Conservation (phyloP, 2,113 vertebrate species). For the Girardinichthys multiradiatus region DNA sequence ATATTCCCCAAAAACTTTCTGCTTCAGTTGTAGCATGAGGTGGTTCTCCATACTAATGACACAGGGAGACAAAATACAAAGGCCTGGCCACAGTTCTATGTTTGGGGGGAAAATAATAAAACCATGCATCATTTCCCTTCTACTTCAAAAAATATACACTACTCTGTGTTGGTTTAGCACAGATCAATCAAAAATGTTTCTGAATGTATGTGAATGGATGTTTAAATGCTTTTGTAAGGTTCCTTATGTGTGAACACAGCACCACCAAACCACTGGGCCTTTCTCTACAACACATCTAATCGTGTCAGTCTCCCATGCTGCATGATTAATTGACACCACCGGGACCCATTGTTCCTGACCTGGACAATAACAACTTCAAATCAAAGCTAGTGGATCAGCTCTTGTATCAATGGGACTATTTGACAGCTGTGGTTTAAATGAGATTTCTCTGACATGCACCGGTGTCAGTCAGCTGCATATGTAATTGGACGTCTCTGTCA, state of each 20-base stretch:
- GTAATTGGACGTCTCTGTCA: slow-evolving; percentile 71
- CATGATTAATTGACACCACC: slow-evolving; percentile 46
- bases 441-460: slow-evolving; percentile 46
- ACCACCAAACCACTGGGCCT: background rate
- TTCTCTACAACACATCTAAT: slow-evolving; percentile 10
- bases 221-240: background rate
- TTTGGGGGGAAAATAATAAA: too few species aligned
- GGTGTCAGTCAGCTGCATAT: slow-evolving; percentile 52
- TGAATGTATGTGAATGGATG: background rate
- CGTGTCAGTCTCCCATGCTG: slow-evolving; percentile 33
- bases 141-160: background rate
- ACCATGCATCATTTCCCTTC: too few species aligned
- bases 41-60: too few species aligned
- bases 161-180: too few species aligned
- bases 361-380: slow-evolving; percentile 28
- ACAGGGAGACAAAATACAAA: too few species aligned
- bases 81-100: too few species aligned
- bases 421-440: slow-evolving; percentile 57
- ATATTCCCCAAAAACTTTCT: too few species aligned
- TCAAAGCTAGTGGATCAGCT: slow-evolving; percentile 22
- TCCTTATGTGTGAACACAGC: background rate
- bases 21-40: too few species aligned
- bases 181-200: too few species aligned
- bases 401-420: slow-evolving; percentile 51
- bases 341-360: slow-evolving; percentile 5